Conservation (phyloP, 2,113 vertebrate genomes). For the Pollimyrus isidori region DNA sequence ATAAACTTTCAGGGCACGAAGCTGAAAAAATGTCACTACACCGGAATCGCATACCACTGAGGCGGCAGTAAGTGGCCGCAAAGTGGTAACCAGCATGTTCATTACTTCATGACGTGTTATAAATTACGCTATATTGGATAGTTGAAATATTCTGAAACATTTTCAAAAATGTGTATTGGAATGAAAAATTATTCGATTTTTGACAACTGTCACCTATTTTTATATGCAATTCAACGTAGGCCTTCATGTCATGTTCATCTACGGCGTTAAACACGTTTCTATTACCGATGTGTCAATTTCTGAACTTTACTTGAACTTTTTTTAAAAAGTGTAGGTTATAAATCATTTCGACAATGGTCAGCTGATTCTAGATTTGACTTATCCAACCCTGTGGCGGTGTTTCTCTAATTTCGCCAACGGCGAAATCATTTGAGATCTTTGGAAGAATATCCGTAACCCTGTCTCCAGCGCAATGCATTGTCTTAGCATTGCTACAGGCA, state of each 20-base stretch:
- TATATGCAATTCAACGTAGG: neutral
- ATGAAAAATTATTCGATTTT: neutral
- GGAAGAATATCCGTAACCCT: neutral
- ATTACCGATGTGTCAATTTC: slow-evolving; percentile 49
- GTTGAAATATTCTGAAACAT: neutral
- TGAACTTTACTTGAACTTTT: slow-evolving; percentile 81
- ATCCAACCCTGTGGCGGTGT: slow-evolving; percentile 44
- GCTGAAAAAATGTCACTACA: neutral
- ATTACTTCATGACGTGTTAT: neutral
- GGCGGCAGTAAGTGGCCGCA: neutral
- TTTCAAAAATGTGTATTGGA: neutral
- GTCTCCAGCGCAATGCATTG: neutral
- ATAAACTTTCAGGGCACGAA: neutral
- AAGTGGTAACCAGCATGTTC: neutral
- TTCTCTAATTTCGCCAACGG: neutral
- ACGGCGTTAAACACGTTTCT: neutral
- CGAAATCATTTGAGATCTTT: slow-evolving; percentile 7
- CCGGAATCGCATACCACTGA: neutral
- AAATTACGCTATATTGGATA: neutral
- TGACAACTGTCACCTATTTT: neutral
- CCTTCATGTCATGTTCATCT: neutral
- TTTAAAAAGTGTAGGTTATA: slow-evolving; percentile 69
- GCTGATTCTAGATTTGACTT: slow-evolving; percentile 75
- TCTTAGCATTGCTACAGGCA: neutral
- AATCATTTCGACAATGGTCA: slow-evolving; percentile 81